Evolutionary conservation across 2,797 vertebrate species (phyloP), one percentile per base, ranked within the genome.

Genomic region (Hybognathus amarus): DNA sequence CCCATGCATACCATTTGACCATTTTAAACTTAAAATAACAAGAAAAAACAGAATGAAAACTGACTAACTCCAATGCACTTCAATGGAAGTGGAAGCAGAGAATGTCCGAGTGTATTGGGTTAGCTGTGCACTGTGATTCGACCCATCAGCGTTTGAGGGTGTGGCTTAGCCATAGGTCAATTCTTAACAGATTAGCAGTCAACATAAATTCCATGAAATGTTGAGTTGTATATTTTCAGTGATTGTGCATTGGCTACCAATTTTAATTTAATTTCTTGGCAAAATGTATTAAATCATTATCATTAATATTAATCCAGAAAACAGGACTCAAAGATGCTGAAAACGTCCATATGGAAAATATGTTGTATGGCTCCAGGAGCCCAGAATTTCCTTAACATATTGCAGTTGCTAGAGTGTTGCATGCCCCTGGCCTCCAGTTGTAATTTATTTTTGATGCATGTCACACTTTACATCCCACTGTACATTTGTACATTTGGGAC

Each of bases 371-470:
- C 42, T 50, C 20, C 67, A 70, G 18, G 56, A 59, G 70, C 36
- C 64, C 1, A 17, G 59, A 67, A 74, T 81, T 71, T 83, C 71
- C 50, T 71, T 85, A 79, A 85, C 74, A 75, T 89, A 84, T 85
- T 75, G 83, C 80, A 45, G 27, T 56, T 75, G 56, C 18, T 50
- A 36, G 30, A 50, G 69, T 61, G 38, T 80, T 86, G 80, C 77
- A 79, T 85, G 77, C 54, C 79, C 84, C 83, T 66, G 80, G 73
- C 73, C 81, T 71, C 81, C 30, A 73, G 52, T 66, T 22, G 36
- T 87, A 89, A 80, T 85, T 85, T 87, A 83, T 87, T 77, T 84
- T 87, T 83, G 77, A 68, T 75, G 73, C 79, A 86, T 87, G 61
- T 74, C 80, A 83, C 79, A 67, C 50, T 81, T 83, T 86, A 83